phyloP scores from a whole-genome alignment of 1,140 invertebrate species.

The Cyclina sinensis region DNA sequence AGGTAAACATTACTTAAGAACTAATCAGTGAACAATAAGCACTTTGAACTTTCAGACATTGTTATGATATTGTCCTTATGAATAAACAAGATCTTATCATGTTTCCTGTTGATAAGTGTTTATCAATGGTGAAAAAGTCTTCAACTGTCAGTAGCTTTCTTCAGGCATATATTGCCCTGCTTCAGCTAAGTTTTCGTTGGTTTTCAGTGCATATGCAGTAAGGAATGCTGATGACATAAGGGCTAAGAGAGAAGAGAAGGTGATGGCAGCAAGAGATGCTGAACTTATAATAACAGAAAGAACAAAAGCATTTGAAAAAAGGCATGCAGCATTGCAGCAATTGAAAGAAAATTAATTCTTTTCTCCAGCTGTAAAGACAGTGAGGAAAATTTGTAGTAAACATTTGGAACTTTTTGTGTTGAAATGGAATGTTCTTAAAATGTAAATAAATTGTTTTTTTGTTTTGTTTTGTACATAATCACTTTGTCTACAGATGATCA shows the following conservation, averaged over 20 bases:
- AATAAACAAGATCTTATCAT: too few relatives aligned
- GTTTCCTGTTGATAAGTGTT: too few relatives aligned
- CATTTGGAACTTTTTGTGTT: neutral
- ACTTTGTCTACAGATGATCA: too few relatives aligned
- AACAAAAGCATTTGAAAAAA: neutral
- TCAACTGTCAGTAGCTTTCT: too few relatives aligned
- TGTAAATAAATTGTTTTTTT: neutral
- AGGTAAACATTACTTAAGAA: too few relatives aligned
- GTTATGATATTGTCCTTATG: too few relatives aligned
- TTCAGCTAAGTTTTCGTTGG: neutral
- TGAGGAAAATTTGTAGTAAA: neutral
- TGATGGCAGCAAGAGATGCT: neutral
- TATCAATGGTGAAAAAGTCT: too few relatives aligned
- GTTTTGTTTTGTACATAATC: neutral
- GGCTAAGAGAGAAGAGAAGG: neutral
- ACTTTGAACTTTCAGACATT: too few relatives aligned
- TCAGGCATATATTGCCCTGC: too few relatives aligned
- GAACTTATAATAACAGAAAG: neutral
- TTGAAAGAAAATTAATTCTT: neutral
- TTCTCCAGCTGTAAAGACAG: neutral
- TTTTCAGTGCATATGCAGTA: neutral
- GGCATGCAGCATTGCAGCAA: neutral
- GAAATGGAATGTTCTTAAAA: neutral
- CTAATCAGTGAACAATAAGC: too few relatives aligned
- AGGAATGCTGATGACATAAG: neutral